phyloP scores from a whole-genome alignment of 2,888 invertebrate genomes.

The Campoletis raptor region DNA sequence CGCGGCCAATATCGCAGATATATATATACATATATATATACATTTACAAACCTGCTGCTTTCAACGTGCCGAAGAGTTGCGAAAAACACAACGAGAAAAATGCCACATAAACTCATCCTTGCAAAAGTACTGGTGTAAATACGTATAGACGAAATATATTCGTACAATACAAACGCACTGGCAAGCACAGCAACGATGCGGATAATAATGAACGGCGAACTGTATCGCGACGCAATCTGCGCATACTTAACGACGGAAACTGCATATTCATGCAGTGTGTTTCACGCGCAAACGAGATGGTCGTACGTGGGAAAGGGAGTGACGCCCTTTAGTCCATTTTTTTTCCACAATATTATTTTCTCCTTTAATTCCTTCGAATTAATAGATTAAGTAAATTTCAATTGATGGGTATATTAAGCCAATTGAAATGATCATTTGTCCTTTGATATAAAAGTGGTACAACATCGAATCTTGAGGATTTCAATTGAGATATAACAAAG shows the following conservation, averaged over 20 bases:
- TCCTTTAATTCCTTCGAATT: constrained; percentile 43
- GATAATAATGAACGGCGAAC: constrained; percentile 84
- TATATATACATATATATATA: neutral
- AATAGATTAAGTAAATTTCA: neutral
- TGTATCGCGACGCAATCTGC: constrained; percentile 84
- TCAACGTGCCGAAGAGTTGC: neutral
- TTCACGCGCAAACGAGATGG: constrained; percentile 75
- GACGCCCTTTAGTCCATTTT: constrained; percentile 71
- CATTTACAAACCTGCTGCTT: constrained; percentile 10
- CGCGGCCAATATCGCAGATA: constrained; percentile 17
- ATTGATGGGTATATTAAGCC: neutral
- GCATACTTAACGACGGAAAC: constrained; percentile 84
- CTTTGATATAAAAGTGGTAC: neutral
- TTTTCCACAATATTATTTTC: constrained; percentile 72
- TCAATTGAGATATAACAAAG: neutral
- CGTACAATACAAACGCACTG: constrained; percentile 18
- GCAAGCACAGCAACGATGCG: constrained; percentile 71
- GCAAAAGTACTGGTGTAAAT: neutral
- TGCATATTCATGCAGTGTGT: constrained; percentile 83
- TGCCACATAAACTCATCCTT: constrained; percentile 6
- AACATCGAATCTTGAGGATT: neutral
- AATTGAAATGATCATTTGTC: neutral
- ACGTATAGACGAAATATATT: neutral
- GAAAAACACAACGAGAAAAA: constrained; percentile 14
- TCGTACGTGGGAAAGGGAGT: constrained; percentile 60